Evolutionary conservation across 2,888 invertebrate genomes (phyloP).

Genomic region (Limenitis camilla): DNA sequence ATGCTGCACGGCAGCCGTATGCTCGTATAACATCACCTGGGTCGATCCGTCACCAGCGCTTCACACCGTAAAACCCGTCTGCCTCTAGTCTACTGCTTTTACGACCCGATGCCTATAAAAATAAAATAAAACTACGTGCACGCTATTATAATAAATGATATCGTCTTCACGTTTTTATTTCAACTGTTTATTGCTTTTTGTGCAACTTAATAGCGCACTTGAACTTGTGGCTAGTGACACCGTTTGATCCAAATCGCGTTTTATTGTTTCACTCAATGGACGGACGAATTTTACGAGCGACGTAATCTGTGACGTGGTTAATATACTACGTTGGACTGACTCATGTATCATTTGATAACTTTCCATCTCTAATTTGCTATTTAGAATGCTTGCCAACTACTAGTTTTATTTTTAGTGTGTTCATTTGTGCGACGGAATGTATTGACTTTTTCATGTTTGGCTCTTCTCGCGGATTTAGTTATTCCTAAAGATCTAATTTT

Average conservation of each 20-base stretch:
- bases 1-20: constrained; percentile 31
- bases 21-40: constrained; percentile 50
- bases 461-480: too few relatives aligned
- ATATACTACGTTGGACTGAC: constrained; percentile 49
- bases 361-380: constrained; percentile 44
- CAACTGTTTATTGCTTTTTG: constrained; percentile 64
- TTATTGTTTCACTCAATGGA: constrained; percentile 71
- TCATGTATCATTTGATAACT: constrained; percentile 56
- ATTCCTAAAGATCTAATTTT: too few relatives aligned
- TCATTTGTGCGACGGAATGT: neutral
- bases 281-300: constrained; percentile 66
- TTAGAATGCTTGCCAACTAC: constrained; percentile 14
- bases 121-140: constrained; percentile 50
- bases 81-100: constrained; percentile 66
- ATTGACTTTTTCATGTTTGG: too few relatives aligned
- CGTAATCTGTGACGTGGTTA: constrained; percentile 62
- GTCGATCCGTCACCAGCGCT: constrained; percentile 41
- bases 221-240: constrained; percentile 73
- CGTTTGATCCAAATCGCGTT: constrained; percentile 68
- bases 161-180: constrained; percentile 60
- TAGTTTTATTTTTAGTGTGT: constrained; percentile 3
- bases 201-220: constrained; percentile 70
- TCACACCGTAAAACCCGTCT: constrained; percentile 62
- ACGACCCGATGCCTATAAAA: constrained; percentile 66
- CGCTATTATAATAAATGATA: constrained; percentile 50